phyloP scores from a whole-genome alignment of 2,113 vertebrate genomes.

The Psettodes erumei region DNA sequence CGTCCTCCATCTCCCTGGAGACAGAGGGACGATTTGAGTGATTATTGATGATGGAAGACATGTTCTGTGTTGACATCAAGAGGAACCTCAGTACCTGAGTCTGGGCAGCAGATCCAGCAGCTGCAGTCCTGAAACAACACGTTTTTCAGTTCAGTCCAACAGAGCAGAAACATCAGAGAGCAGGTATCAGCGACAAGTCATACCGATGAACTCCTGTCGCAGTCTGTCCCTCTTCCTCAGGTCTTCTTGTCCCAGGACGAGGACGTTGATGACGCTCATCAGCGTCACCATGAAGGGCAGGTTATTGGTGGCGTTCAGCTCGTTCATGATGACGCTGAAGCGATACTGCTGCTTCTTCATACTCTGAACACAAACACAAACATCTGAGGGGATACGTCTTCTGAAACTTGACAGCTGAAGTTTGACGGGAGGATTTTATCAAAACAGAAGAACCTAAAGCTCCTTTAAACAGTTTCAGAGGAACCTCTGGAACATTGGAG shows the following conservation, averaged over 20 bases:
- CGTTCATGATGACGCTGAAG: conserved; percentile 91
- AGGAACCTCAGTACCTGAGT: conserved; percentile 82
- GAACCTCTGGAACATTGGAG: too few species aligned
- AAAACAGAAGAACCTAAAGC: too few species aligned
- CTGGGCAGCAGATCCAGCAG: conserved; percentile 88
- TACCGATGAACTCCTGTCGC: conserved; percentile 90
- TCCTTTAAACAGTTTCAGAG: background rate
- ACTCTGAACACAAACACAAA: conserved; percentile 75
- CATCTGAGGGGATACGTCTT: too few species aligned
- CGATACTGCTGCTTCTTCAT: conserved; percentile 92
- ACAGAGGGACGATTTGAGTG: background rate
- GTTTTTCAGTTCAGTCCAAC: too few species aligned
- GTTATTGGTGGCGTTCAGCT: conserved; percentile 88
- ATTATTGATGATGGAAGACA: background rate
- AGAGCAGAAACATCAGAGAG: too few species aligned
- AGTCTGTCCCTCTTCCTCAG: conserved; percentile 86
- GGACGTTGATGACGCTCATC: conserved; percentile 89
- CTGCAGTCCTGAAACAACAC: conserved; percentile 85
- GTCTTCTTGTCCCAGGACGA: conserved; percentile 89
- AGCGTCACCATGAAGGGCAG: conserved; percentile 88
- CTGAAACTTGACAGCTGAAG: background rate
- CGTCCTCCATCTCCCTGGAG: conserved; percentile 88
- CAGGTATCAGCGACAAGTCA: too few species aligned
- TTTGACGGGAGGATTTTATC: too few species aligned
- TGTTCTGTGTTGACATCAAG: background rate